Base-by-base conservation (phyloP, 2,113 vertebrate genomes). In the Callionymus lyra region DNA sequence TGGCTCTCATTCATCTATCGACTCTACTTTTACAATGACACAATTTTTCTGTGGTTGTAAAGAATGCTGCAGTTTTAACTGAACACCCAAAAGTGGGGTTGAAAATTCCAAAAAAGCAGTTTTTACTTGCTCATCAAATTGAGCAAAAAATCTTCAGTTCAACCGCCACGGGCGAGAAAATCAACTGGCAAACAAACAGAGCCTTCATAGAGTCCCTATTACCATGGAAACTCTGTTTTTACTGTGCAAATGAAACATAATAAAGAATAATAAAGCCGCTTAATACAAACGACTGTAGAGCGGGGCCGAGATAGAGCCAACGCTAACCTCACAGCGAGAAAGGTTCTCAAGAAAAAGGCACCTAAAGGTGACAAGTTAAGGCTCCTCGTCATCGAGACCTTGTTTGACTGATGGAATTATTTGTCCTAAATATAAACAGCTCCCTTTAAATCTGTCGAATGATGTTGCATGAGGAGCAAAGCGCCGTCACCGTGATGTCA, bases 201-300 rank as follows among this genome's bases (percentile, higher is more conserved):
- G 58, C 57, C 74, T 68, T 76, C 53, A 52, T 74, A 59, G 40
- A 15, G 27, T 18, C 31, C 31, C 8, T 27, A 60, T 75, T 51
- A 43, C 78, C 58, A 73, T 74, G 70, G 78, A 32, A 63, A 80
- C 72, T 48, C 31, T 73, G 66, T 76, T 76, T n/a, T 75, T 44
- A 68, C 54, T 58, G 64, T 31, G 47, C 40, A 72, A 77, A 77
- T 59, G 41, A 69, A 75, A 66, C 54, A 52, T 60, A 75, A 75
- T 68, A 65, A 58, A 68, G 47, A 44, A 53, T 50, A 65, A 66
- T 65, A 49, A 63, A 56, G 40, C 45, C 44, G 41, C 40, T 53
- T 68, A 54, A 66, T 49, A 56, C 50, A 63, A 66, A 53, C 44
- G 41, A 54, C 47, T 53, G 55, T 17, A 48, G 16, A 45, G 16